Evolutionary conservation across 2,797 vertebrate genomes (phyloP), one percentile per base, ranked within the genome.

Genomic region (Anguilla obscura): DNA sequence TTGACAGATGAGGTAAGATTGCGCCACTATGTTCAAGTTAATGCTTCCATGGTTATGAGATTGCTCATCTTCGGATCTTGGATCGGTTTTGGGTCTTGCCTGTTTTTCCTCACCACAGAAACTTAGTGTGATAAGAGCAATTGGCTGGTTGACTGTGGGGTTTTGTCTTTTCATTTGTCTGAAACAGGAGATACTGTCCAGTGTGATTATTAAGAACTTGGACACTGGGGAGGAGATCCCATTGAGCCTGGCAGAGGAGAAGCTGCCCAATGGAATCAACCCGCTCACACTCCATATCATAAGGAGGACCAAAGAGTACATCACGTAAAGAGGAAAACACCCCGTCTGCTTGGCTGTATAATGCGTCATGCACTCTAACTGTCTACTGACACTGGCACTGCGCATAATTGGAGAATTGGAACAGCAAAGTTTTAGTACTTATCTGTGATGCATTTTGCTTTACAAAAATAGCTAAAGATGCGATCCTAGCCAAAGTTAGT

Each of bases 151-250:
- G 30, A 76, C 14, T 40, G 74, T 36, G 33, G 33, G 8, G 74
- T 76, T 40, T 45, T 40, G 74, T 76, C 74, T 76, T 36, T 27
- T 36, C n/a, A 48, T 89, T n/a, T 88, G 88, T 86, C 76, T 87
- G 82, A 88, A 92, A 88, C 88, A 99, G 98, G 98, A 99, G 96
- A 99, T 99, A 92, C 94, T 99, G 92, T 98, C 98, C 40, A 99
- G 98, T 91, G 99, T 99, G 89, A 99, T 99, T 98, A 99, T 99
- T 92, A 99, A 99, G 95, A 99, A 99, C 94, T 94, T 99, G 66
- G 99, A 99, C 95, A 99, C 98, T 0, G 99, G 99, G 87, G 99
- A 99, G 95, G 99, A 99, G 95, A 99, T 99, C 90, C 99, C 99
- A 69, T 92, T 99, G 87, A 99, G 98, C 91, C 95, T 99, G 94